Conservation (phyloP, 2,797 vertebrate species). For the Pelodytes ibericus region DNA sequence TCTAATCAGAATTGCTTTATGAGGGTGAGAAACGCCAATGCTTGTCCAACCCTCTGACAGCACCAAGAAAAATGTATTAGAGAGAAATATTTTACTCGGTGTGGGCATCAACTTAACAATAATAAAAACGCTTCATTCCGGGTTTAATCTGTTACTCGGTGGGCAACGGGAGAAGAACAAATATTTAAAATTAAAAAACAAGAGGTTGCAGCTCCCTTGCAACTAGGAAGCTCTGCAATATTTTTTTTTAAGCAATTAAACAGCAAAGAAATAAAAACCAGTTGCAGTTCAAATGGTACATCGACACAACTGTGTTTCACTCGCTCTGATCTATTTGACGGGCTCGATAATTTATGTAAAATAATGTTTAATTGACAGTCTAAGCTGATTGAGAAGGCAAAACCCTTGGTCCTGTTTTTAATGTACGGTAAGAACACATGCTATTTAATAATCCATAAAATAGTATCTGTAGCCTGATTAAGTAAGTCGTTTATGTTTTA, state of each 20-base stretch:
- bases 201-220: too few relatives aligned
- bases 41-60: constrained; percentile 62
- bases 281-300: neutral
- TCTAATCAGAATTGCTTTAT: constrained; percentile 74
- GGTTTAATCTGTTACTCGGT: neutral
- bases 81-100: constrained; percentile 61
- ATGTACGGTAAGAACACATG: neutral
- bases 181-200: neutral
- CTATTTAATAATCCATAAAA: constrained; percentile 16
- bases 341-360: constrained; percentile 32
- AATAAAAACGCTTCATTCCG: neutral
- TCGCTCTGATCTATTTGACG: neutral
- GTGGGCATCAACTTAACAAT: constrained; percentile 45
- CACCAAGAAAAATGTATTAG: constrained; percentile 61
- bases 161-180: neutral
- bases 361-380: constrained; percentile 11
- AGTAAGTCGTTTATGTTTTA: constrained; percentile 14
- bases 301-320: neutral
- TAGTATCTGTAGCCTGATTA: constrained; percentile 27
- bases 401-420: constrained; percentile 1
- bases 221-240: neutral
- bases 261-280: neutral
- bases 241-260: neutral
- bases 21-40: constrained; percentile 63
- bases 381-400: constrained; percentile 16